phyloP scores from a whole-genome alignment of 2,888 invertebrate species.

The Catocala nupta region DNA sequence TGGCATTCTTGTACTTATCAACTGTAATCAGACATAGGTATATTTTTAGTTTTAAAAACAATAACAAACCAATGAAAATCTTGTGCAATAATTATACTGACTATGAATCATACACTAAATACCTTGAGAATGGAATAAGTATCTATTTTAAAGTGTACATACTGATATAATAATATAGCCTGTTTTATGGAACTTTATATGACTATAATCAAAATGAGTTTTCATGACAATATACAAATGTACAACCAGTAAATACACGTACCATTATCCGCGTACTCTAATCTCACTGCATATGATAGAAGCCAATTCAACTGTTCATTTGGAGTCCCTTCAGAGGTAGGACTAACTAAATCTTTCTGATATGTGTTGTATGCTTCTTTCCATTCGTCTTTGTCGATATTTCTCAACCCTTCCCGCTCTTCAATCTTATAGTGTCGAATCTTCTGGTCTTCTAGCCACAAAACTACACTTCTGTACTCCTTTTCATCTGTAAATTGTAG shows the following conservation, averaged over 20 bases:
- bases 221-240: neutral
- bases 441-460: constrained; percentile 98
- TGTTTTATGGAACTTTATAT: too few species aligned
- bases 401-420: constrained; percentile 91
- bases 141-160: neutral
- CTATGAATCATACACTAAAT: too few species aligned
- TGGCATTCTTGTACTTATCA: constrained; percentile 90
- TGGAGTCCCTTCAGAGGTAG: constrained; percentile 85
- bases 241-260: constrained; percentile 33
- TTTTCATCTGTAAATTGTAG: constrained; percentile 89
- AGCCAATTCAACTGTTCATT: constrained; percentile 95
- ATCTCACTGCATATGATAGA: constrained; percentile 92
- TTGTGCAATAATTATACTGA: too few species aligned
- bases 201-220: too few species aligned
- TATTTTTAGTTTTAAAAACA: too few species aligned
- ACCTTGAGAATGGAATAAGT: too few species aligned
- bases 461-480: constrained; percentile 92
- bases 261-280: constrained; percentile 95
- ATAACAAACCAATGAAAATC: too few species aligned
- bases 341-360: constrained; percentile 92
- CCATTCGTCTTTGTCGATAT: constrained; percentile 91
- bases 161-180: too few species aligned
- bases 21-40: constrained; percentile 77
- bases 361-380: constrained; percentile 90
- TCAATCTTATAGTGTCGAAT: constrained; percentile 95